Conservation (phyloP, 2,113 vertebrate species). For the Hystrix brachyura region DNA sequence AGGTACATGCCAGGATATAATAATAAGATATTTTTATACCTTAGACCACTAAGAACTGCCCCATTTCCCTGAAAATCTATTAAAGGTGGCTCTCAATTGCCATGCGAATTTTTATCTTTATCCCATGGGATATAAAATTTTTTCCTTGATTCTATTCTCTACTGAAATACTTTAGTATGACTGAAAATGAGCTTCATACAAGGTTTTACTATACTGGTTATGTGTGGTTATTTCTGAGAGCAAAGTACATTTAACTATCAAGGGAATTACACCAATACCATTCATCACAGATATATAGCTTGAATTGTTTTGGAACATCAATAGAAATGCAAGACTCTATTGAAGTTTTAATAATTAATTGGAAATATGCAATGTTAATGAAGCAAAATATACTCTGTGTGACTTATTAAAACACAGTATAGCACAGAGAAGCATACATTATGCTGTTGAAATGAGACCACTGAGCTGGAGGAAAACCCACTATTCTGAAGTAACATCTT, state of each 20-base stretch:
- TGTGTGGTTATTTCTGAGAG: constrained; percentile 62
- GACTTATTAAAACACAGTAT: background rate
- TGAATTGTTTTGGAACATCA: constrained; percentile 59
- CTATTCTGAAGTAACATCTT: background rate
- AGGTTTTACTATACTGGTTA: background rate
- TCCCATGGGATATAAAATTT: background rate
- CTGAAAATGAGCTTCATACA: background rate
- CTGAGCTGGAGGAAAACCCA: background rate
- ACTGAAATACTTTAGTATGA: background rate
- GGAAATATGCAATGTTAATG: constrained; percentile 77
- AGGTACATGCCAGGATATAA: background rate
- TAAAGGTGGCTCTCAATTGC: background rate
- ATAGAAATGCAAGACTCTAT: constrained; percentile 73
- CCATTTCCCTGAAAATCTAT: background rate
- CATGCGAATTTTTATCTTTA: background rate
- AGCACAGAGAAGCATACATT: background rate
- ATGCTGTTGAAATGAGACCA: background rate
- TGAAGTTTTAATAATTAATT: constrained; percentile 85
- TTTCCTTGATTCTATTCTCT: background rate
- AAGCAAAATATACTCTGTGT: constrained; percentile 43
- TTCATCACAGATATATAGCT: constrained; percentile 45
- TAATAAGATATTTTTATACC: background rate
- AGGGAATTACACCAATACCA: constrained; percentile 63
- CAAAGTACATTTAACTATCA: constrained; percentile 58
- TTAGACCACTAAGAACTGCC: background rate